Evolutionary conservation across 2,113 vertebrate species (phyloP), one percentile per base, ranked within the genome.

Genomic region (Capricornis sumatraensis): DNA sequence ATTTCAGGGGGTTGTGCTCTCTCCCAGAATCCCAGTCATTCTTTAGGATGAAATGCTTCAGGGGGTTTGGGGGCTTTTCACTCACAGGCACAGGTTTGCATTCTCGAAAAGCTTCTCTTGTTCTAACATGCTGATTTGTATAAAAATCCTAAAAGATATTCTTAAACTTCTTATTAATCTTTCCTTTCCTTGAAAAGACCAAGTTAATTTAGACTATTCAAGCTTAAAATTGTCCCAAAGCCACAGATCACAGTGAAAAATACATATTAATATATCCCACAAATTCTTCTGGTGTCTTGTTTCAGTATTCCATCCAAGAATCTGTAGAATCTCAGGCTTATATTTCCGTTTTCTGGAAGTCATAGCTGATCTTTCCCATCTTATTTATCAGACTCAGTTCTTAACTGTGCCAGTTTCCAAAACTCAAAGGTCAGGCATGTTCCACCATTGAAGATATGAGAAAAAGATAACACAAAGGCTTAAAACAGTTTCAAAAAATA

Each of bases 141-240:
- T 89, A 79, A 78, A 94, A 96, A 79, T 85, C 19, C 67, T 58
- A 40, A 93, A 87, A 89, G 47, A 23, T 89, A 36, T 55, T 86
- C 33, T 96, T 74, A 43, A 47, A 82, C 17, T 84, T 83, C 36
- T 45, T 81, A 81, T 1, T 86, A 74, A 40, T 71, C 52, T 89
- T 87, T 45, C 33, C 53, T 40, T 95, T 95, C 90, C 60, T 64
- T 90, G 50, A 36, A 94, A 91, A 97, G 62, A 64, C 55, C 50
- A 79, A 79, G 57, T 92, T 78, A 92, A 64, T 89, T 58, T 97
- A 91, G 82, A 52, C 10, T 89, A 4, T 67, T 96, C 33, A 91
- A 84, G 47, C 85, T 64, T 97, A 83, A 97, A 74, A 95, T 33
- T 85, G 25, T 93, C 60, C 88, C 45, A 79, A 7, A 98, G 64